Evolutionary conservation across 2,888 invertebrate genomes (phyloP).

Genomic region (Colostygia pectinataria): DNA sequence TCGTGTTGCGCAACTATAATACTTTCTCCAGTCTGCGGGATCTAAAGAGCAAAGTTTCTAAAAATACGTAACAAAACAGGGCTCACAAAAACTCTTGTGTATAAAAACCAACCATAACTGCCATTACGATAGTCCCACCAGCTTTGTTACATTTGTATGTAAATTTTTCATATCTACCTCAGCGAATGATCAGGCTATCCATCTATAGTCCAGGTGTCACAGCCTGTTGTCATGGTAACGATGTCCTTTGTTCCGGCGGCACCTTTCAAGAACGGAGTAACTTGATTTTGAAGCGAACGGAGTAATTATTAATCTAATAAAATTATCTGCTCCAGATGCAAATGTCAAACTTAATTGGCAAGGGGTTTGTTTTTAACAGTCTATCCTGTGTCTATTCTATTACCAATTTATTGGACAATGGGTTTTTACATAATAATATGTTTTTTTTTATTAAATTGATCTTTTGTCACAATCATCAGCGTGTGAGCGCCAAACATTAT

Average conservation of each 20-base stretch:
- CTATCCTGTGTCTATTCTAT: background rate
- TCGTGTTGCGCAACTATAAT: conserved; percentile 11
- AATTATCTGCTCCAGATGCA: conserved; percentile 14
- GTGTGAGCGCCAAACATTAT: background rate
- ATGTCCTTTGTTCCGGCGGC: conserved; percentile 42
- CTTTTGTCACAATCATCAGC: too few species aligned
- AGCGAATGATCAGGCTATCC: conserved; percentile 52
- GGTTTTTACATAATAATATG: too few species aligned
- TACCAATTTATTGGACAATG: too few species aligned
- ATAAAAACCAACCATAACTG: conserved; percentile 46
- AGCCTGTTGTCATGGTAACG: conserved; percentile 55
- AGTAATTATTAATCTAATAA: too few species aligned
- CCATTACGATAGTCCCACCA: conserved; percentile 48
- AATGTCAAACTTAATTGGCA: conserved; percentile 23
- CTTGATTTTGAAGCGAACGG: conserved; percentile 33
- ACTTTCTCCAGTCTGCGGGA: conserved; percentile 13
- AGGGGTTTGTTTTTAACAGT: conserved; percentile 16
- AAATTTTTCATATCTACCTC: conserved; percentile 63
- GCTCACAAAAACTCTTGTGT: conserved; percentile 28
- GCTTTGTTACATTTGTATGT: conserved; percentile 64
- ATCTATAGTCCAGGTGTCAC: conserved; percentile 62
- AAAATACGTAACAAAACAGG: conserved; percentile 25
- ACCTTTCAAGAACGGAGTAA: conserved; percentile 30
- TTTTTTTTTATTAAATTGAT: too few species aligned
- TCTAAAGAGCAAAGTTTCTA: conserved; percentile 14